Evolutionary conservation across 30 jellyfish, hydroid and myxozoan species (phyloP).

Genomic region (Rhopilema esculentum): DNA sequence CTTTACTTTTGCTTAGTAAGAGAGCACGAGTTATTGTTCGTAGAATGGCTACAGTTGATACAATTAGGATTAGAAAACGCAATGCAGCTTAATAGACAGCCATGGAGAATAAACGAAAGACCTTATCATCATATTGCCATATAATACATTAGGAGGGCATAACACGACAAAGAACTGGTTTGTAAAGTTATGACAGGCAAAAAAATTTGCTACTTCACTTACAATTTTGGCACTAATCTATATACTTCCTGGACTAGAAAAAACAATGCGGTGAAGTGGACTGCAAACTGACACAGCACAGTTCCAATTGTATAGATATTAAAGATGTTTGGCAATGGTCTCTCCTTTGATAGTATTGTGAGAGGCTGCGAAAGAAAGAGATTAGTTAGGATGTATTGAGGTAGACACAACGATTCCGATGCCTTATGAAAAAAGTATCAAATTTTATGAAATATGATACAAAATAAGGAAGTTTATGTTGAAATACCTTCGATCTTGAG

Average conservation of each 20-base stretch:
- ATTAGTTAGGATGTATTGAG: background rate
- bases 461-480: background rate
- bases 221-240: slow-evolving; percentile 82
- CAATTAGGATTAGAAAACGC: too few relatives aligned
- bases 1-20: too few relatives aligned
- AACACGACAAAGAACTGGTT: too few relatives aligned
- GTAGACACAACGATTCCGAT: too few relatives aligned
- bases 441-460: background rate
- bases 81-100: too few relatives aligned
- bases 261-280: slow-evolving; percentile 84
- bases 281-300: slow-evolving; percentile 89
- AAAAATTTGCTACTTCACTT: slow-evolving; percentile 11
- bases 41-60: too few relatives aligned
- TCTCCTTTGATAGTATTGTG: slow-evolving; percentile 67
- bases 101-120: too few relatives aligned
- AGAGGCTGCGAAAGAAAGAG: slow-evolving; percentile 83
- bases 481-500: slow-evolving; percentile 94
- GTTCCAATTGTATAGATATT: slow-evolving; percentile 90
- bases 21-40: too few relatives aligned
- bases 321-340: slow-evolving; percentile 98
- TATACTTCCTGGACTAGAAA: slow-evolving; percentile 88
- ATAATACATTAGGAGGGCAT: too few relatives aligned
- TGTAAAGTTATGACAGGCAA: too few relatives aligned
- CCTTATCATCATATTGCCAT: too few relatives aligned
- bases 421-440: too few relatives aligned